Base-by-base conservation (phyloP, 2,797 vertebrate species). In the Gymnoscopelus microlampas region DNA sequence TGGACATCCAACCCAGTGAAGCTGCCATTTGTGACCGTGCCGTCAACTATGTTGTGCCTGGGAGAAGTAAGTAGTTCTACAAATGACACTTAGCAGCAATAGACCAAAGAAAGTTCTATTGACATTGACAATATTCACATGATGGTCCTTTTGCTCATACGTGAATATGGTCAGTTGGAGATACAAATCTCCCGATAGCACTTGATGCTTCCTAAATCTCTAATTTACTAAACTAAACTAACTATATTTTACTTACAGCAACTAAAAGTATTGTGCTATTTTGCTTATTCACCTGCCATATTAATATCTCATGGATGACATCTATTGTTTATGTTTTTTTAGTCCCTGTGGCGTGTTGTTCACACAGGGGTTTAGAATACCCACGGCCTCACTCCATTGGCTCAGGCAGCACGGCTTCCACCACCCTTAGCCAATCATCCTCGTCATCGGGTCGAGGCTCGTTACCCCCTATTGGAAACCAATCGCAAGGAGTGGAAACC, bases 381-480 rank as follows among this genome's bases (percentile, higher is more conserved):
- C 73, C 86, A 15, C 87, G 94, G 3, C 91, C 94, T 0, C 86
- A 87, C 80, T 95, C 94, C 54, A 87, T 92, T 15, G 94, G 93
- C 71, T 95, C 94, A 0, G 91, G 86, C 24, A 91, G 89, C 81
- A 92, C 90, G 4, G 68, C 87, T 57, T 94, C 93, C 73, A 91
- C 94, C 82, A 77, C 90, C 70, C 49, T 90, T 75, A 90, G 87
- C 83, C 93, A 92, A 35, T 94, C 93, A 0, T 94, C 95, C 3
- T 95, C 94, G 39, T 95, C 94, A n/a, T 95, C 94, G 1, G 94
- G 94, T 1, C 87, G 91, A 1, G 94, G 93, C 55, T 95, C 93
- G 5, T 77, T 93, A 14, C 91, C 93, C 15, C 88, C 91, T 7
- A 77, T 88, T 44, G 80, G 90, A 15, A 88, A 85, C 66, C 87